Conservation (phyloP, 2,888 invertebrate genomes). For the Lochmaea capreae region DNA sequence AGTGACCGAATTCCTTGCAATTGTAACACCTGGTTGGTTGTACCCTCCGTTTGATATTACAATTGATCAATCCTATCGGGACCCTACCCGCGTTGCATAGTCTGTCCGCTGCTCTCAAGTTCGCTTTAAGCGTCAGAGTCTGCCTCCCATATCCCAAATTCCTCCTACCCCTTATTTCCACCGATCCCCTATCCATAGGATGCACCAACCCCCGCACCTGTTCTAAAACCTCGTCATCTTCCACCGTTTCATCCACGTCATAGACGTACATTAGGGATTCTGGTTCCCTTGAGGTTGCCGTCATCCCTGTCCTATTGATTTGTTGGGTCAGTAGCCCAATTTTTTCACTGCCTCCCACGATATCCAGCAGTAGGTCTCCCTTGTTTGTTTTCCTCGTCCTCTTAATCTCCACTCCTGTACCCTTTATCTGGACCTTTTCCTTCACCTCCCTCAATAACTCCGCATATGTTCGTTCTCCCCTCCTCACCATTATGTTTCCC, state of each 20-base stretch:
- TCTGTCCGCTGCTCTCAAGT: neutral
- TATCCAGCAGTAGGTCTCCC: no score
- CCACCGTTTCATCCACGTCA: conserved; percentile 1
- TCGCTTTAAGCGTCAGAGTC: neutral
- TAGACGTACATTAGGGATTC: neutral
- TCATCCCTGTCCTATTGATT: neutral
- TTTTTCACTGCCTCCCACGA: neutral
- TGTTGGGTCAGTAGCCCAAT: neutral
- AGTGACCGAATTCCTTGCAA: conserved; percentile 27
- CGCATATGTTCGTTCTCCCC: conserved; percentile 17
- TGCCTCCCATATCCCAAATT: neutral
- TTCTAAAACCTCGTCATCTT: conserved; percentile 3
- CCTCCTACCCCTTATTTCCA: neutral
- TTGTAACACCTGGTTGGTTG: conserved; percentile 17
- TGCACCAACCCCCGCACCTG: neutral
- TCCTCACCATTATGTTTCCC: conserved; percentile 15
- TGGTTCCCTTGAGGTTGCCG: conserved; percentile 1
- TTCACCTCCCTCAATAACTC: conserved; percentile 24
- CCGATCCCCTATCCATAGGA: neutral
- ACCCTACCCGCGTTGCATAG: neutral
- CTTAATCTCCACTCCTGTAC: conserved; percentile 13
- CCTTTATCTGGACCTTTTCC: no score
- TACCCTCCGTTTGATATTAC: conserved; percentile 16
- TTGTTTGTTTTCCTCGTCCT: conserved; percentile 22
- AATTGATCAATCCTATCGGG: neutral